Base-by-base conservation (phyloP, 30 jellyfish, hydroid and myxozoan species). In the Chrysaora quinquecirrha region DNA sequence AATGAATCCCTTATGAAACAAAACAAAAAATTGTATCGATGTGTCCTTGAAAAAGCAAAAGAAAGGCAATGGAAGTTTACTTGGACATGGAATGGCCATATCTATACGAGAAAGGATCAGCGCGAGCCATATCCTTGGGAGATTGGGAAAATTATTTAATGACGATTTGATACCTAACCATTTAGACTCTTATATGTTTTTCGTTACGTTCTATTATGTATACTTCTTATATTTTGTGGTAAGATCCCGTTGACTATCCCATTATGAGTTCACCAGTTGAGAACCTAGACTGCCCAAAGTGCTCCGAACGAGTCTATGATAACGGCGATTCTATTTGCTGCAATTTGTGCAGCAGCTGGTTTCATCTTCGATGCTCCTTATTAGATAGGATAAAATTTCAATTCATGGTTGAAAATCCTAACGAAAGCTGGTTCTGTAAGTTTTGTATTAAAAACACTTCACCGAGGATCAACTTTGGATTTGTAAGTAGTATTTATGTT, bases 31-130 rank as follows among this genome's bases (percentile, higher is more conserved):
- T 38, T 65, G 21, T 30, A 20, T 3, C 3, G 1, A 0, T 19
- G 7, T 27, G 78, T 30, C 50, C 1, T 18, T 1, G 10, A 20
- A 52, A 9, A n/a, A n/a, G 54, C 54, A 1, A 6, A 19, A 3
- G 12, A 27, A 65, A 7, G 30, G 34, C 3, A 27, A 4, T 65
- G 50, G 50, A 30, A 65, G 30, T 65, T 1, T 6, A 20, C 22
- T 52, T 65, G 78, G 78, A 65, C 78, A 2, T 20, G 16, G 34
- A 65, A 65, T 65, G 78, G 78, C 9, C 9, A 0, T 0, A 30
- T 65, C 0, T 65, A 0, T 30, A 20, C 78, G 3, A 65, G 48
- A 30, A 65, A 65, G 11, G 20, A 65, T 1, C 78, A 0, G 78
- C 47, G 16, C 25, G n/a, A 7, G 24, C 78, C 10, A 12, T 12